A percentile compares a stretch with the other conserved stretches of the same genome.
These are phyloP conservation scores for Dolichomitus sp. DNA, from an alignment of 2,888 invertebrate species.

Conservation along the genomic window DNA sequence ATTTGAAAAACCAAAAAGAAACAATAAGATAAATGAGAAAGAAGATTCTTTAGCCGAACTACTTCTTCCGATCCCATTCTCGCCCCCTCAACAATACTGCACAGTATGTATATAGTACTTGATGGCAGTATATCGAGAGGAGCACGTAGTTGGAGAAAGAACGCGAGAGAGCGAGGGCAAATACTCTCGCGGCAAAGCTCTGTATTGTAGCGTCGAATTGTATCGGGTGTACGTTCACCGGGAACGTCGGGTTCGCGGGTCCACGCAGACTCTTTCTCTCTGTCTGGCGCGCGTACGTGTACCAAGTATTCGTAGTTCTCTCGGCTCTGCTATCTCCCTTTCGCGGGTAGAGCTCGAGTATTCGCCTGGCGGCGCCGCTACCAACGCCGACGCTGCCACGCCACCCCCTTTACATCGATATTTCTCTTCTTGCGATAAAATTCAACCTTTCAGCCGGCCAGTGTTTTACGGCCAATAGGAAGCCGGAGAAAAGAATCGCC, in stretches of 20 bases:
- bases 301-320: constrained; percentile 52
- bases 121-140: constrained; percentile 50
- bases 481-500: constrained; percentile 83
- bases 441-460: constrained; percentile 84
- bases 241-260: constrained; percentile 47
- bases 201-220: constrained; percentile 52
- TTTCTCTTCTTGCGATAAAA: constrained; percentile 84
- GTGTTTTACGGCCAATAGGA: constrained; percentile 85
- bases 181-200: constrained; percentile 59
- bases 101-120: constrained; percentile 42
- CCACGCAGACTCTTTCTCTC: constrained; percentile 56
- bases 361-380: constrained; percentile 59
- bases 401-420: constrained; percentile 79
- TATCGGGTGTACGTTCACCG: constrained; percentile 62
- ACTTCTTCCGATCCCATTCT: constrained; percentile 65
- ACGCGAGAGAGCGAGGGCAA: constrained; percentile 37
- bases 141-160: constrained; percentile 54
- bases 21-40: constrained; percentile 42
- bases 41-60: constrained; percentile 57
- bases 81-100: constrained; percentile 26
- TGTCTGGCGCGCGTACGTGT: constrained; percentile 41
- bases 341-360: constrained; percentile 37
- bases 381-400: constrained; percentile 61
- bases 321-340: constrained; percentile 45
- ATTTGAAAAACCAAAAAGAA: neutral